Evolutionary conservation across 2,113 vertebrate genomes (phyloP).

Genomic region (Chelonoidis abingdonii): DNA sequence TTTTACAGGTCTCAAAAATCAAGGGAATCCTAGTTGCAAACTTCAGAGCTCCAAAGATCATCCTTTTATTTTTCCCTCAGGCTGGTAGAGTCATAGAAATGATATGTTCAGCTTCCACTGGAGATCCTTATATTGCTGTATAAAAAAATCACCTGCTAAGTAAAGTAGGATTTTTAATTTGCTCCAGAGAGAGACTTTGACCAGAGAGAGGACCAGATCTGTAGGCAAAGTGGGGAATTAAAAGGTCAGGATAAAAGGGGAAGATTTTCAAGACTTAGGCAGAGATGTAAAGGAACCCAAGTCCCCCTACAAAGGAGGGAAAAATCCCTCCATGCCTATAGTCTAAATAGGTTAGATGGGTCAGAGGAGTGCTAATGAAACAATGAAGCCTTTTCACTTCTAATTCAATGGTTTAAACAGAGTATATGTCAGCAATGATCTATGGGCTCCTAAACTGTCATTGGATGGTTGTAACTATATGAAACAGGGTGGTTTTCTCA

Average conservation of each 20-base stretch:
- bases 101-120: neutral
- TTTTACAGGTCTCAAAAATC: neutral
- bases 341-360: neutral
- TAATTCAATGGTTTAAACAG: neutral
- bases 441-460: neutral
- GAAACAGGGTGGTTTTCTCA: neutral
- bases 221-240: neutral
- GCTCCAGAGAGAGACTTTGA: neutral
- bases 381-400: neutral
- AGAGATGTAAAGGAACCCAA: neutral
- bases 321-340: neutral
- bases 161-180: neutral
- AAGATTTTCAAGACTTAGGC: neutral
- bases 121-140: neutral
- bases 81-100: neutral
- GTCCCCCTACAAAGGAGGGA: neutral
- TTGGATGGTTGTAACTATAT: neutral
- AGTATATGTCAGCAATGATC: neutral
- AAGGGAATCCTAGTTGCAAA: neutral
- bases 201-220: neutral
- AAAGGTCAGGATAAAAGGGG: neutral
- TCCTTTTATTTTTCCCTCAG: no score
- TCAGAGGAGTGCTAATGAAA: neutral
- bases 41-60: neutral
- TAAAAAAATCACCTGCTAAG: neutral